phyloP scores from a whole-genome alignment of 2,113 vertebrate species.

The Mormyrus lacerda region DNA sequence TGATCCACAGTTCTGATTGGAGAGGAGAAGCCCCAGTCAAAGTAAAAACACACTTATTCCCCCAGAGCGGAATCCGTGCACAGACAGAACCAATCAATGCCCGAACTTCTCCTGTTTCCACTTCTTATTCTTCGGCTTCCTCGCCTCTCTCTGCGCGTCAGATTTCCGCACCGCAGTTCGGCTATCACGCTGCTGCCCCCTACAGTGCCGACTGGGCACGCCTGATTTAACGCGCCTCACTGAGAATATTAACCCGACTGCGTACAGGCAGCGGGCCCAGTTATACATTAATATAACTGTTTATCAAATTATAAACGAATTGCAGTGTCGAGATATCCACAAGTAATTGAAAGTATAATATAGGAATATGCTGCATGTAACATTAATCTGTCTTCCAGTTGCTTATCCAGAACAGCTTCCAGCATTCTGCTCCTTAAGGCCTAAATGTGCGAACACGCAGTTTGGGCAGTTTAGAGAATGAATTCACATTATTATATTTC shows the following conservation, averaged over 20 bases:
- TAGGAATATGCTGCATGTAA: neutral
- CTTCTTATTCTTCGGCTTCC: neutral
- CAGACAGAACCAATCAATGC: conserved; percentile 32
- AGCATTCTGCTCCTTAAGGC: neutral
- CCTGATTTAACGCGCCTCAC: neutral
- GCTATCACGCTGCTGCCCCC: neutral
- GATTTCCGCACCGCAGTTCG: neutral
- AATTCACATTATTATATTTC: neutral
- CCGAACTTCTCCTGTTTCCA: conserved; percentile 12
- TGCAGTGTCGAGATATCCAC: neutral
- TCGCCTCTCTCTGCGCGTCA: neutral
- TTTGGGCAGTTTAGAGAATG: neutral
- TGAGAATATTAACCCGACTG: neutral
- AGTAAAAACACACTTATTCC: conserved; percentile 43
- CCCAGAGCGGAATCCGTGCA: conserved; percentile 37
- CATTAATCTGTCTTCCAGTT: neutral
- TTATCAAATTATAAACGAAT: neutral
- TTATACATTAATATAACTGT: neutral
- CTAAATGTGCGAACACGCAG: neutral
- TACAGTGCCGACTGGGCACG: neutral
- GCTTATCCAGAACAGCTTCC: neutral
- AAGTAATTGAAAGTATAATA: neutral
- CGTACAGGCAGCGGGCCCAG: neutral
- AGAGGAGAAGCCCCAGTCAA: conserved; percentile 47
- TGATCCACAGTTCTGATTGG: conserved; percentile 56